Base-by-base conservation (phyloP, 2,888 invertebrate genomes). In the Agonum fuliginosum region DNA sequence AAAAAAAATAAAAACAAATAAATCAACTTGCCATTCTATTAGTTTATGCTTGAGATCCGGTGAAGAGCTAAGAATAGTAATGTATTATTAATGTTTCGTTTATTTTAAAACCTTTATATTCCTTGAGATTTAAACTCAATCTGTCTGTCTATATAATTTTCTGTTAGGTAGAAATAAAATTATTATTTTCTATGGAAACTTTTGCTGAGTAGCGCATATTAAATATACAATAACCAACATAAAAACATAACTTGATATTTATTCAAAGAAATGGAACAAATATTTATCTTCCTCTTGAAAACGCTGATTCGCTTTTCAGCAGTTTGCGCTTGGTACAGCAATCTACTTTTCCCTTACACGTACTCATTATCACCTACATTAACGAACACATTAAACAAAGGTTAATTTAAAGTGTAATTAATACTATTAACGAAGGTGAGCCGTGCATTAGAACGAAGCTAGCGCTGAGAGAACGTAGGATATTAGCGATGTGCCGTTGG, bases 351-450 rank as follows among this genome's bases (percentile, higher is more conserved):
- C 10, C 2, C 67, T 2, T 67, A 37, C 67, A 34, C 37, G 10
- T 41, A 6, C 14, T 34, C 67, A 41, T 67, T 67, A 41, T 67
- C 41, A 65, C 65, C 54, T 54, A 24, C 54, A 54, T 54, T 62
- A 43, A 46, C 22, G 24, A 41, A 70, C 46, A 70, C 41, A 70
- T 43, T 24, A 41, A 70, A 62, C 34, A 62, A 62, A 62, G 69
- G 46, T 70, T 70, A 46, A 70, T 70, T 70, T 46, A 70, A 46
- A 70, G 69, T 70, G 24, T 70, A 70, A 70, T 70, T 70, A 70
- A 70, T 70, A 27, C 22, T 70, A 70, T 70, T 70, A 70, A 43
- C 12, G 41, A 70, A 70, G 69, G 46, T 46, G n/a, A 48, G 37
- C 37, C 37, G 12, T 30, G 46, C 46, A 46, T 46, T 46, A 46